A percentile compares a stretch with the other conserved stretches of the same genome.
Conservation (phyloP, 1,140 invertebrate species). For the Leptinotarsa lineolata region DNA sequence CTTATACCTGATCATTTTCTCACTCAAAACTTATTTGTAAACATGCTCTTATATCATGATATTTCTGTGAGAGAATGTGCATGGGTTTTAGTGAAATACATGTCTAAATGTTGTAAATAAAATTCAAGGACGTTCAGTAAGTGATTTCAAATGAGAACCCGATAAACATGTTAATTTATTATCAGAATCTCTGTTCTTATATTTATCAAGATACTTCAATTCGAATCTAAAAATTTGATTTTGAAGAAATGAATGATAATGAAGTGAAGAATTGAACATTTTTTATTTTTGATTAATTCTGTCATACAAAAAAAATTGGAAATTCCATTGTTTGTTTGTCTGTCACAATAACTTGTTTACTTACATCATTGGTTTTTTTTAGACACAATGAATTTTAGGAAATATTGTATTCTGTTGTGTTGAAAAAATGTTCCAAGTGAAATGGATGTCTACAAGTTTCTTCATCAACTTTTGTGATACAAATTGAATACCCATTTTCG, state of each 20-base stretch:
- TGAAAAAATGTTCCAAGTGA: no score
- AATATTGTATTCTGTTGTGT: no score
- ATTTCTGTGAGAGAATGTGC: slow-evolving; percentile 3
- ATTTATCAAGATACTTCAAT: background rate
- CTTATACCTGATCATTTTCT: background rate
- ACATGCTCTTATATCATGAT: background rate
- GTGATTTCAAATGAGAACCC: background rate
- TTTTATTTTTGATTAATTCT: no score
- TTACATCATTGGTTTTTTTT: no score
- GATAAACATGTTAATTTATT: background rate
- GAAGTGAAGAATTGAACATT: no score
- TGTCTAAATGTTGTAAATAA: background rate
- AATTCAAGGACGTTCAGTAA: background rate
- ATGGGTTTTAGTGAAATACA: background rate
- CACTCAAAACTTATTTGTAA: background rate
- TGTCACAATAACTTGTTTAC: no score
- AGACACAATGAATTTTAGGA: no score
- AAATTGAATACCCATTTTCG: no score
- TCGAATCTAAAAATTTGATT: background rate
- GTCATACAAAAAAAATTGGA: no score
- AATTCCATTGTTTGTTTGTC: no score
- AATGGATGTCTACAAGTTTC: no score
- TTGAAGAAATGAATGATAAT: background rate
- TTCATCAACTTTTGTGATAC: no score
- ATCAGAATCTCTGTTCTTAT: background rate